Base-by-base conservation (phyloP, 2,113 vertebrate genomes). In the Otocyon megalotis region DNA sequence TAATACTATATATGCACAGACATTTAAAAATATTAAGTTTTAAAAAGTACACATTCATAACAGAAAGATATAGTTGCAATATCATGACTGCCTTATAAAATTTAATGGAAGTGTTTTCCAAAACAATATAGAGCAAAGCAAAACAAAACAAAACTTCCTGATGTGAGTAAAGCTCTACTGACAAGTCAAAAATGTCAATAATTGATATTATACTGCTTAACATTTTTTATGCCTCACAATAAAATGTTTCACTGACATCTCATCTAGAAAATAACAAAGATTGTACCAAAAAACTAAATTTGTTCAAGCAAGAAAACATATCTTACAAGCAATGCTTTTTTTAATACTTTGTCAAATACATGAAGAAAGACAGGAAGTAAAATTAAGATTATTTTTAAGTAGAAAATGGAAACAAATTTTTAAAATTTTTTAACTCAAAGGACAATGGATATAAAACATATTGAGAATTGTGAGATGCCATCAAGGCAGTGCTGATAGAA, bases 381-480 rank as follows among this genome's bases (percentile, higher is more conserved):
- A 93, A 54, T 30, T 65, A 50, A 62, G 37, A 43, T 20, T 53
- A 67, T 62, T 91, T 87, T 87, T 28, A 87, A 58, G 4, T 37
- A 12, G 7, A 91, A 91, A 87, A 53, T 56, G 53, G 58, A 76
- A 58, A n/a, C 2, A 37, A 50, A 67, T 37, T 65, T 15, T 71
- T 26, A 80, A 81, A 77, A 17, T 19, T 19, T 96, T 96, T 96
- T 50, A 94, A 74, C 30, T 35, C 14, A 87, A 85, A 74, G 17
- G 13, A 37, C 32, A 74, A 72, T 67, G 32, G 74, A 32, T 65
- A 62, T 67, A 79, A 14, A 80, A 32, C 3, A 81, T n/a, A 72
- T n/a, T 32, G 77, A 94, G 28, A 67, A 60, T 11, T 84, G 32
- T 84, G 60, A 35, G 1, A 30, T 65, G 10, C 5, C 71, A 12